Evolutionary conservation across 2,888 invertebrate genomes (phyloP), one percentile per base, ranked within the genome.

Genomic region (Pollenia griseotomentosa): DNA sequence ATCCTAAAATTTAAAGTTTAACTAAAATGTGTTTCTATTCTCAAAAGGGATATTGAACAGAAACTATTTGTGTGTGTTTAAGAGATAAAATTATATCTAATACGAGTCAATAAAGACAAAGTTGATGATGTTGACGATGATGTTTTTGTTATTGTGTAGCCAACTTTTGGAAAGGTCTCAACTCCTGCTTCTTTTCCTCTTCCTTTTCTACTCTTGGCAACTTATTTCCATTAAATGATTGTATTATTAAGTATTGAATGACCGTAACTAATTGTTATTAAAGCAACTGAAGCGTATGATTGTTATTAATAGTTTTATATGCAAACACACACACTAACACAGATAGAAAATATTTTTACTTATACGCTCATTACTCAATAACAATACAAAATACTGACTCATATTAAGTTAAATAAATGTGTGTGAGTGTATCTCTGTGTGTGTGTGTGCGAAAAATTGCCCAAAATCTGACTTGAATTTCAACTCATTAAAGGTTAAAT

Each of bases 271-370:
- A 87, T 78, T 84, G 81, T 57, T 73, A 78, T 74, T 75, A 33
- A 78, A 78, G 40, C n/a, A 57, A 74, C 51, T 79, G 73, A 53
- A 46, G 77, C 81, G 81, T 87, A 84, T 81, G 68, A 87, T 87
- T 87, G 81, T 79, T 84, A 87, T 84, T 81, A 74, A 84, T 81
- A 59, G 66, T 53, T 51, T 57, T 61, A 65, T 65, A 70, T 59
- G 12, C 23, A 33, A 33, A 33, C 33, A 33, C 6, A 33, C 33
- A 33, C 42, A 12, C 9, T 71, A 77, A 33, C 3, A 33, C 33
- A 33, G 33, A 33, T 33, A 33, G 33, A 33, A 4, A 33, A 33
- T 33, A 33, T 33, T 33, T 33, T 63, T n/a, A 55, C 14, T 19
- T 51, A 68, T 79, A 59, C 79, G 19, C 8, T 66, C 6, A 14